These are phyloP conservation scores for Agrypnia vestita DNA, from an alignment of 1,140 invertebrate species.

Conservation along the genomic window DNA sequence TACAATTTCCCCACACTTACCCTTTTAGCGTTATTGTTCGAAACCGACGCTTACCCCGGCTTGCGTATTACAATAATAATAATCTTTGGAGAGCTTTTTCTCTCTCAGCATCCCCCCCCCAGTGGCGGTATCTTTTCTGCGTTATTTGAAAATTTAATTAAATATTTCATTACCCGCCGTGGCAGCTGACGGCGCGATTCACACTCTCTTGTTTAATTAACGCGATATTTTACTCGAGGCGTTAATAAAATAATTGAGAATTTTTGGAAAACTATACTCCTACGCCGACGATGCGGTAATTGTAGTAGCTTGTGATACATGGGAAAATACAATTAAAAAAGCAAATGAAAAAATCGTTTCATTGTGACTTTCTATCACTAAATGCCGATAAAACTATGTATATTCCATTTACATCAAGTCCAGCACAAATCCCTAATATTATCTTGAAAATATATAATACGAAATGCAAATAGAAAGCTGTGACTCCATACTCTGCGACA, in stretches of 20 bases:
- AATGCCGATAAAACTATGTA: too few relatives aligned
- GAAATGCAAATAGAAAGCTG: too few relatives aligned
- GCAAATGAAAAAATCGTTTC: too few relatives aligned
- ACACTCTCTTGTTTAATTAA: conserved; percentile 29
- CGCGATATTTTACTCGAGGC: conserved; percentile 18
- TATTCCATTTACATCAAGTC: too few relatives aligned
- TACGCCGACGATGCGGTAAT: too few relatives aligned
- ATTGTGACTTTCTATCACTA: too few relatives aligned
- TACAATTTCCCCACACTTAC: conserved; percentile 35
- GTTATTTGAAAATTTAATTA: conserved; percentile 45
- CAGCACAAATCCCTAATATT: too few relatives aligned
- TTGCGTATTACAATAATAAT: conserved; percentile 21
- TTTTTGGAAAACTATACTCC: too few relatives aligned
- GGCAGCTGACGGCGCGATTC: conserved; percentile 11
- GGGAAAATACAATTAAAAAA: too few relatives aligned
- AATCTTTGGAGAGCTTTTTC: conserved; percentile 40
- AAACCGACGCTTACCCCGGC: background rate
- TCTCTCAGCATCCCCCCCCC: background rate
- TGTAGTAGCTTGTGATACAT: too few relatives aligned
- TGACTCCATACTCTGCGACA: too few relatives aligned
- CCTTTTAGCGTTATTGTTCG: conserved; percentile 33
- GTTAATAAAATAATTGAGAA: conserved; percentile 1
- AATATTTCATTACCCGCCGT: conserved; percentile 36
- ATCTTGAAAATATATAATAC: too few relatives aligned
- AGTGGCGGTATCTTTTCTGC: conserved; percentile 16